Conservation (phyloP, 2,888 invertebrate genomes). For the Anthrax anthrax region DNA sequence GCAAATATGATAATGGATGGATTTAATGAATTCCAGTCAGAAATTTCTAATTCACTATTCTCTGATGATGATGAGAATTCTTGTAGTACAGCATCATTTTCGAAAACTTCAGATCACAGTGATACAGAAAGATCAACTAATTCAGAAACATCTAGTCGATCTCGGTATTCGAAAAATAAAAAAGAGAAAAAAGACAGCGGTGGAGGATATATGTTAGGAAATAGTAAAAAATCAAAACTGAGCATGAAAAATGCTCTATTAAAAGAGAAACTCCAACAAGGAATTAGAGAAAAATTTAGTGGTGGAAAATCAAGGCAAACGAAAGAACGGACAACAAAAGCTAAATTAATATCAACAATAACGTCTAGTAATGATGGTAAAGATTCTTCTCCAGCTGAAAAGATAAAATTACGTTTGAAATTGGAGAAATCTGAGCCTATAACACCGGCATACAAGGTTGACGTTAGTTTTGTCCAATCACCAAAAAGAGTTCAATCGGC, state of each 20-base stretch:
- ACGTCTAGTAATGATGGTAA: slow-evolving; percentile 2
- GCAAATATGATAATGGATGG: slow-evolving; percentile 4
- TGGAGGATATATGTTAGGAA: too few species aligned
- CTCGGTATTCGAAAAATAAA: slow-evolving; percentile 8
- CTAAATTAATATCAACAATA: slow-evolving; percentile 17
- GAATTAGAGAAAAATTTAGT: slow-evolving; percentile 24
- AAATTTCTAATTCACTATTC: slow-evolving; percentile 39
- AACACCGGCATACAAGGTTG: slow-evolving; percentile 65
- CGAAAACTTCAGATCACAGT: slow-evolving; percentile 40
- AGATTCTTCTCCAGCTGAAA: slow-evolving; percentile 37
- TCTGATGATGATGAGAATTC: slow-evolving; percentile 47
- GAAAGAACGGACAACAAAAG: slow-evolving; percentile 11
- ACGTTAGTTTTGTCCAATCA: slow-evolving; percentile 53
- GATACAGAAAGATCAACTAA: slow-evolving; percentile 34
- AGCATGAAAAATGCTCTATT: slow-evolving; percentile 16
- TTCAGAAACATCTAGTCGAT: slow-evolving; percentile 42
- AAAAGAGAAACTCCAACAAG: slow-evolving; percentile 28
- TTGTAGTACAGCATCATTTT: slow-evolving; percentile 38
- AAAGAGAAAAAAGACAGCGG: slow-evolving; percentile 7
- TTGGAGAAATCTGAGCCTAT: slow-evolving; percentile 71
- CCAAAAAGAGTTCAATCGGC: slow-evolving; percentile 30
- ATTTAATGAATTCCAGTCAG: slow-evolving; percentile 30
- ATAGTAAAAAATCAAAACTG: slow-evolving; percentile 21
- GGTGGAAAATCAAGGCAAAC: slow-evolving; percentile 17
- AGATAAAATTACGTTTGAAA: slow-evolving; percentile 68